Percentiles rank a stretch among this genome's conserved stretches.
These are phyloP conservation scores for Cladorhizidae sp. DNA, from an alignment of 37 sponge, comb jelly and placozoan species.

Conservation along the genomic window DNA sequence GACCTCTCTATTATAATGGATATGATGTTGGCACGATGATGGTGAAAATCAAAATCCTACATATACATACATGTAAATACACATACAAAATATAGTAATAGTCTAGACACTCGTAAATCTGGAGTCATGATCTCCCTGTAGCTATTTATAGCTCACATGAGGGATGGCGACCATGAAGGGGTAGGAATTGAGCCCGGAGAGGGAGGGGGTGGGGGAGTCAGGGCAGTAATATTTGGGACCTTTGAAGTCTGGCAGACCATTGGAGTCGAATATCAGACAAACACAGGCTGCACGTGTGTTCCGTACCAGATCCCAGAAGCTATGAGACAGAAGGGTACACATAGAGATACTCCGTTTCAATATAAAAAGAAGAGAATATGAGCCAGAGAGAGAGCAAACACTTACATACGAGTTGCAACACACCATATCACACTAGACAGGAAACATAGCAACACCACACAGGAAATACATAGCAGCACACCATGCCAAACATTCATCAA, in stretches of 20 bases:
- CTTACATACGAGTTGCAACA: too few species aligned
- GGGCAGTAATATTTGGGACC: slow-evolving; percentile 60
- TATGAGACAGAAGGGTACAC: not conserved
- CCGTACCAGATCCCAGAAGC: slow-evolving; percentile 24
- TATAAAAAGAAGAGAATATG: not conserved
- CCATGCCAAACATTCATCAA: too few species aligned
- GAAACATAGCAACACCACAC: too few species aligned
- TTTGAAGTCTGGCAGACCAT: slow-evolving; percentile 53
- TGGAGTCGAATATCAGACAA: slow-evolving; percentile 55
- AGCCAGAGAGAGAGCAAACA: too few species aligned
- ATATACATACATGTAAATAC: not conserved
- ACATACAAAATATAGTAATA: not conserved
- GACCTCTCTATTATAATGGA: slow-evolving; percentile 51
- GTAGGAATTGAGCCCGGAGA: slow-evolving; percentile 62
- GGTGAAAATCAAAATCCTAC: slow-evolving; percentile 52
- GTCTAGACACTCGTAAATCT: too few species aligned
- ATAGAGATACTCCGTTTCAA: not conserved
- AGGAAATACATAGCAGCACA: too few species aligned
- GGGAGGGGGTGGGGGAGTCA: slow-evolving; percentile 26
- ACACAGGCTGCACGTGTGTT: slow-evolving; percentile 25
- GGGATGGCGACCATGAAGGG: slow-evolving; percentile 63
- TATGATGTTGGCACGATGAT: slow-evolving; percentile 64
- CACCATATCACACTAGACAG: too few species aligned
- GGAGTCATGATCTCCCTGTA: too few species aligned
- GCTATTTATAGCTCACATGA: slow-evolving; percentile 50